Evolutionary conservation across 2,888 invertebrate genomes (phyloP).

Genomic region (Pollenia labialis): DNA sequence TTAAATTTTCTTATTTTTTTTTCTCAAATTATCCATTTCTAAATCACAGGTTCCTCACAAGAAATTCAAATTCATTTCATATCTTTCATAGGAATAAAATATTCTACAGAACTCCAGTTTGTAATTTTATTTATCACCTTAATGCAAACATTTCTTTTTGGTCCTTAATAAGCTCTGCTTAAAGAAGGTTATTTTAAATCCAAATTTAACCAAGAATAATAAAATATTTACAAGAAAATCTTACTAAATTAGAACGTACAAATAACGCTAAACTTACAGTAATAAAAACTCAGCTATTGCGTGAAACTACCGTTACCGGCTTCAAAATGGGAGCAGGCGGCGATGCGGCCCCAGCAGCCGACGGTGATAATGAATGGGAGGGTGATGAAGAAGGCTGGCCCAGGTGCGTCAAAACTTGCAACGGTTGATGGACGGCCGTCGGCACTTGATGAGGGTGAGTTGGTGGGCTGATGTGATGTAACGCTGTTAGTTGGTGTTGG

Average conservation of each 20-base stretch:
- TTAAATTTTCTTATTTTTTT: background rate
- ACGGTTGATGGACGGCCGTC: constrained; percentile 77
- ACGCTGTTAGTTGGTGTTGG: constrained; percentile 75
- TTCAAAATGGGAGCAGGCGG: constrained; percentile 84
- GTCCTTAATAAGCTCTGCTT: constrained; percentile 54
- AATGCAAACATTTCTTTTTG: constrained; percentile 37
- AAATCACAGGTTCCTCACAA: background rate
- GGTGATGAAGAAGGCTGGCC: constrained; percentile 78
- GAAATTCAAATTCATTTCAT: constrained; percentile 23
- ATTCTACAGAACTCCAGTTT: constrained; percentile 23
- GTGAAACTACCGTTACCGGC: constrained; percentile 86
- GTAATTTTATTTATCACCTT: constrained; percentile 43
- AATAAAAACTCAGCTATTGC: constrained; percentile 84
- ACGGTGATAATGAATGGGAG: constrained; percentile 71
- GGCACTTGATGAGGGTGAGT: constrained; percentile 79
- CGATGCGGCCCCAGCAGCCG: constrained; percentile 73
- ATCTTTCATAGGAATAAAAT: background rate
- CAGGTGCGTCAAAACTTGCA: constrained; percentile 80
- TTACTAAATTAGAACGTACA: constrained; percentile 32
- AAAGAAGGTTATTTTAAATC: constrained; percentile 32
- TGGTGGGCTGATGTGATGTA: constrained; percentile 75
- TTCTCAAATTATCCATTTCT: background rate
- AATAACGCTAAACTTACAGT: constrained; percentile 46
- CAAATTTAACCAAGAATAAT: constrained; percentile 32
- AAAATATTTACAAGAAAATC: constrained; percentile 39